Base-by-base conservation (phyloP, 2,113 vertebrate species). In the Recurvirostra avosetta region DNA sequence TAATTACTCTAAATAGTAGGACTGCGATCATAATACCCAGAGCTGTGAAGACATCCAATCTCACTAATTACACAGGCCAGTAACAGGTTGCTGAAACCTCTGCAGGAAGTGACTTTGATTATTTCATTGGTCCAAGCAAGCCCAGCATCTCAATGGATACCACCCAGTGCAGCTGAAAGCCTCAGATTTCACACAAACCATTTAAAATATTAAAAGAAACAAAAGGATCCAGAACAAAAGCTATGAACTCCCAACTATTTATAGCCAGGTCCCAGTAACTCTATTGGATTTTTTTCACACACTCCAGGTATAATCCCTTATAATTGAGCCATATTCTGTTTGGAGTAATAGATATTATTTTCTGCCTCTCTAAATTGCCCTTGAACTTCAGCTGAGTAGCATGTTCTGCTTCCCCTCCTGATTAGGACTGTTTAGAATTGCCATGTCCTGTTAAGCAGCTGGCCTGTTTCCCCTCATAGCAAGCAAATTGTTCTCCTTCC, bases 381-480 rank as follows among this genome's bases (percentile, higher is more conserved):
- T 96, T 97, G 96, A 96, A 96, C 94, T 96, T 95, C 61, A 95
- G 56, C 73, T 75, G 79, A 94, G 83, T 74, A 91, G 55, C 13
- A 3, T 59, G 45, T 86, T 94, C 86, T 94, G 77, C 83, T 96
- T 97, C 97, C 95, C 88, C 80, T 97, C 49, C 70, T 89, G 83
- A 93, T 89, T 86, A 91, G 86, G 32, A 82, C 88, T 97, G 96
- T 96, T 97, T 97, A 96, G 91, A 97, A 91, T 91, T 94, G 49
- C 83, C 13, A 1, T 87, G 95, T 96, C 96, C 96, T 96, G 95
- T 95, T 94, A 86, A 94, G 91, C 95, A 96, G 92, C 86, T 96
- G 97, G 73, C 50, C 65, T 58, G 36, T 68, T 97, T 97, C 96
- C 96, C 92, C 53, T 94, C 84, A 63, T 45, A 91, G 66, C 77